Evolutionary conservation across 2,888 invertebrate species (phyloP).

Genomic region (Helicoverpa assulta): DNA sequence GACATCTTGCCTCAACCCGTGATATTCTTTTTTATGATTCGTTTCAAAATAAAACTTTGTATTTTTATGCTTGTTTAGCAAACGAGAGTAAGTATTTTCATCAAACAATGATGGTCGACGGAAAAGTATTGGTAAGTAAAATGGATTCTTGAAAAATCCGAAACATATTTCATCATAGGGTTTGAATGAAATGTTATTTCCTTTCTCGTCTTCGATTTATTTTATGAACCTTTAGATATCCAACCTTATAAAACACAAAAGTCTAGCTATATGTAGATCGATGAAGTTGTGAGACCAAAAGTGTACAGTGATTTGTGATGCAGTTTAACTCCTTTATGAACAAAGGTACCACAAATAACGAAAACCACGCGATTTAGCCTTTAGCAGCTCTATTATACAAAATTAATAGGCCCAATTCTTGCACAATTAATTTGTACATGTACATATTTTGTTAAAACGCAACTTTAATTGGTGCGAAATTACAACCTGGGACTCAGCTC

Average conservation of each 20-base stretch:
- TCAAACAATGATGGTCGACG: too few species aligned
- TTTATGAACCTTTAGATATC: background rate
- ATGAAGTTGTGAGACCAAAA: background rate
- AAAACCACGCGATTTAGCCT: conserved; percentile 58
- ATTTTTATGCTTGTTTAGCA: conserved; percentile 18
- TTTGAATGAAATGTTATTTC: too few species aligned
- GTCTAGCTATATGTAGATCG: too few species aligned
- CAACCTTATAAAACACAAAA: background rate
- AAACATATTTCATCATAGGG: too few species aligned
- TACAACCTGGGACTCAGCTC: conserved; percentile 25
- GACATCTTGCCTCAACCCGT: conserved; percentile 62
- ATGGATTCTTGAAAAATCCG: too few species aligned
- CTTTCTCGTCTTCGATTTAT: too few species aligned
- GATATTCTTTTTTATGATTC: conserved; percentile 33
- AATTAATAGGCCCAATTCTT: conserved; percentile 46
- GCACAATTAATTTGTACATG: conserved; percentile 42
- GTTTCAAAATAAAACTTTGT: conserved; percentile 20
- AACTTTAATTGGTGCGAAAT: conserved; percentile 53
- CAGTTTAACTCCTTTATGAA: conserved; percentile 29
- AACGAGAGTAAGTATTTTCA: background rate
- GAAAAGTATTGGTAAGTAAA: too few species aligned
- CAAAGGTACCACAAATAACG: conserved; percentile 42
- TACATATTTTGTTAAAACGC: conserved; percentile 50
- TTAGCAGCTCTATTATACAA: conserved; percentile 52
- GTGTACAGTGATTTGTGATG: conserved; percentile 17